Conservation (phyloP, 2,113 vertebrate species). For the Zapus hudsonius region DNA sequence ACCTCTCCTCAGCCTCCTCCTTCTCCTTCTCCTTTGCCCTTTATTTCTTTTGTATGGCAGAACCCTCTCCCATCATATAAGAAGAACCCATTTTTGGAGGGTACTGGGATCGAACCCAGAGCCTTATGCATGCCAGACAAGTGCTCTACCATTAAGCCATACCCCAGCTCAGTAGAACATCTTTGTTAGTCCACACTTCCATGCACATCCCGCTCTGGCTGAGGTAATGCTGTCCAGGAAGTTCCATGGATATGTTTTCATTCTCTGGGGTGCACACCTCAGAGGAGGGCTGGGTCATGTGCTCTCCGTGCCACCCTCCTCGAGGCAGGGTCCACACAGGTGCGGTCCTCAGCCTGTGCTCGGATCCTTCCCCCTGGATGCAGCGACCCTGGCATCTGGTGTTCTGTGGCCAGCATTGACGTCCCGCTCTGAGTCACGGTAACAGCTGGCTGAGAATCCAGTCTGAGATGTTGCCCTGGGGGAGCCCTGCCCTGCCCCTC, state of each 20-base stretch:
- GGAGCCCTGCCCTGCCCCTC: neutral
- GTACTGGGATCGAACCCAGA: neutral
- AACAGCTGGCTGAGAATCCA: neutral
- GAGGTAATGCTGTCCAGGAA: fast-evolving
- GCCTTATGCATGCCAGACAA: neutral
- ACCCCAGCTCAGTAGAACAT: neutral
- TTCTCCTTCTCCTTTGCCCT: neutral
- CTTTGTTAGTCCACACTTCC: neutral
- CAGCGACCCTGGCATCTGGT: neutral
- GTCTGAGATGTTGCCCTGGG: neutral
- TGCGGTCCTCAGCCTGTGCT: neutral
- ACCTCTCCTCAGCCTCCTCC: neutral
- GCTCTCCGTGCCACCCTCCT: neutral
- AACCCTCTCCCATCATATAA: fast-evolving
- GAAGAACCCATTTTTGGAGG: neutral
- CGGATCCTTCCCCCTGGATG: fast-evolving
- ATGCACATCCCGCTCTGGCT: too few relatives aligned
- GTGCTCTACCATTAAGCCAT: neutral
- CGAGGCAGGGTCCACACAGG: neutral
- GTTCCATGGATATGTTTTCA: neutral
- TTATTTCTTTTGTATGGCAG: neutral
- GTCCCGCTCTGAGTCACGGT: neutral
- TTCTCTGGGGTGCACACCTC: neutral
- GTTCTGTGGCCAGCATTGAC: neutral
- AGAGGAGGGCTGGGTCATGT: neutral